Conservation (phyloP, 30 jellyfish, hydroid and myxozoan genomes). For the Morbakka virulenta region DNA sequence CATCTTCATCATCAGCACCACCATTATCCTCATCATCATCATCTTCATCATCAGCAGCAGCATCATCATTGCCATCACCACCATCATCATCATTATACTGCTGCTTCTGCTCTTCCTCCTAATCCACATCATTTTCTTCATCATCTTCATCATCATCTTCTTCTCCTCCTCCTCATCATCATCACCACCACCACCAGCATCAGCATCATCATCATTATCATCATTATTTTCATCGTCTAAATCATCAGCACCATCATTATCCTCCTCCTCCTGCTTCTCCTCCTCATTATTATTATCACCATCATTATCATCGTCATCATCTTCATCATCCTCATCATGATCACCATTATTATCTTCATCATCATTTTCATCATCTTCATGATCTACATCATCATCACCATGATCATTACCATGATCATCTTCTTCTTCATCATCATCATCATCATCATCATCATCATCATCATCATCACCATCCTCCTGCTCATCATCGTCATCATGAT, state of each 20-base stretch:
- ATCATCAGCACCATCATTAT: conserved; percentile 2
- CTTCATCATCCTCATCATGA: no score
- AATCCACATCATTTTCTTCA: not conserved
- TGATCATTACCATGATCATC: not conserved
- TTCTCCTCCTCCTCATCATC: no score
- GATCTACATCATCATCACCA: not conserved
- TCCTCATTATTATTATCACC: no score
- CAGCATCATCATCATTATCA: no score
- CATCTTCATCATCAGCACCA: no score
- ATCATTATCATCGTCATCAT: no score
- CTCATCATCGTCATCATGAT: not conserved
- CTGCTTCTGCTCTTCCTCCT: not conserved
- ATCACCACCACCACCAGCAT: no score
- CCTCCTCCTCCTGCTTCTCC: no score
- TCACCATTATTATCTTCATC: no score
- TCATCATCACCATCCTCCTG: not conserved
- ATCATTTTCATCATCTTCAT: not conserved
- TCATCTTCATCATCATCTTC: not conserved
- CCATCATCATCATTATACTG: not conserved
- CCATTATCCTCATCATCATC: no score
- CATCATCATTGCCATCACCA: no score
- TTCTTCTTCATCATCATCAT: not conserved
- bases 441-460: not conserved
- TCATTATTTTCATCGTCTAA: not conserved
- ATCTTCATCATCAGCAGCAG: no score